Percentiles rank a stretch among this genome's conserved stretches.
Conservation (phyloP, 2,113 vertebrate genomes). For the Pelodiscus sinensis region DNA sequence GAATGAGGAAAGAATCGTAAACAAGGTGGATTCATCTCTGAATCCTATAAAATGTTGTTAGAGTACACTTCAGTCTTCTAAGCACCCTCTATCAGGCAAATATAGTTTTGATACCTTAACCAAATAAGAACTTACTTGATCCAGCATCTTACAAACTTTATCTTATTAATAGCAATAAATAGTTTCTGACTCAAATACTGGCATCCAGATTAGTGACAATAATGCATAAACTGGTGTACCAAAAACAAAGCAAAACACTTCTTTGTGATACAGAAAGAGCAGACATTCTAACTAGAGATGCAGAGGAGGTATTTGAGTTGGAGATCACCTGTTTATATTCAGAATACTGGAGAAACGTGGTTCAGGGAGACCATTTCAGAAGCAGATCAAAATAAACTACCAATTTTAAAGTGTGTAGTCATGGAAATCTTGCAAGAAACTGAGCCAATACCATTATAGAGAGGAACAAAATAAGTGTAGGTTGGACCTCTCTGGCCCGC, state of each 20-base stretch:
- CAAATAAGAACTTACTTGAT: neutral
- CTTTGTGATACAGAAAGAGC: neutral
- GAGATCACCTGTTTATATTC: neutral
- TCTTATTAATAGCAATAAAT: no score
- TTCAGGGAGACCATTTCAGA: neutral
- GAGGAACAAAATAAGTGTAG: neutral
- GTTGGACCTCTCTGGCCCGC: no score
- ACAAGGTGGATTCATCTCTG: neutral
- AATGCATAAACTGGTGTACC: no score
- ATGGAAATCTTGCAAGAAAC: constrained; percentile 5
- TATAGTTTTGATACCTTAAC: neutral
- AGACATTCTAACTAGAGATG: neutral
- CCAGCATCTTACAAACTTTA: neutral
- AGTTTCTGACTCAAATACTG: no score
- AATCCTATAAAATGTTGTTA: neutral
- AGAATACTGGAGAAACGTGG: neutral
- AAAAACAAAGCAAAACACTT: no score
- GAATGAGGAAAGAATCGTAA: neutral
- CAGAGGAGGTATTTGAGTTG: neutral
- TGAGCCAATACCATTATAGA: neutral
- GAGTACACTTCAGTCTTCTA: neutral
- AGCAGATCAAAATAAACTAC: neutral
- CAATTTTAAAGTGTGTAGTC: neutral
- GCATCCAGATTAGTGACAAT: no score
- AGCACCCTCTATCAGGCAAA: neutral